Evolutionary conservation across 2,888 invertebrate genomes (phyloP).

Genomic region (Resseliella maxima): DNA sequence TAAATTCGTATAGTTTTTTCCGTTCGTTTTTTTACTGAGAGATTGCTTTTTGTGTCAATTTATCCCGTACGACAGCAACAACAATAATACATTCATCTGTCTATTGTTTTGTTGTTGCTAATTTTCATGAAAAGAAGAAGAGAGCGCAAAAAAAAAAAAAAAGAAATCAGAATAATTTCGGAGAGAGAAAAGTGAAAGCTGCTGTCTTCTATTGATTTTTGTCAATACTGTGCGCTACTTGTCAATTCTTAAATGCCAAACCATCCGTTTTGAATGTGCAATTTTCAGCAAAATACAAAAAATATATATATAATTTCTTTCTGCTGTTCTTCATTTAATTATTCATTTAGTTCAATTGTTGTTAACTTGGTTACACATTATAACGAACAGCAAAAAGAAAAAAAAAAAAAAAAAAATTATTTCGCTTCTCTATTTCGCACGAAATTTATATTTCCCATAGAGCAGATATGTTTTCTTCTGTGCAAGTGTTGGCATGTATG

Average conservation of each 20-base stretch:
- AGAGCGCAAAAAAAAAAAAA: not conserved
- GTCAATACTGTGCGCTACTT: not conserved
- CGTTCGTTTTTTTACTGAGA: no score
- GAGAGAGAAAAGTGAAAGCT: conserved; percentile 55
- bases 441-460: conserved; percentile 26
- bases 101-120: not conserved
- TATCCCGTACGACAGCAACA: no score
- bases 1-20: no score
- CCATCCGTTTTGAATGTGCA: not conserved
- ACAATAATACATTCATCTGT: not conserved
- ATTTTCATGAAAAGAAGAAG: not conserved
- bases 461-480: conserved; percentile 51
- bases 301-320: not conserved
- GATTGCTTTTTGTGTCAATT: no score
- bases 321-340: not conserved
- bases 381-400: no score
- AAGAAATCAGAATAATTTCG: conserved; percentile 44
- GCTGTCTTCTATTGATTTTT: conserved; percentile 42
- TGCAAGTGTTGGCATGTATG: conserved; percentile 32
- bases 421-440: not conserved
- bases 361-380: not conserved
- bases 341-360: not conserved
- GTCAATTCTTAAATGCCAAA: not conserved
- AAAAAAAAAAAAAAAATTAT: no score
- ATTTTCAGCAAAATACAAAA: not conserved